Evolutionary conservation across 2,888 invertebrate species (phyloP), one percentile per base, ranked within the genome.

Genomic region (Protodeltote pygarga): DNA sequence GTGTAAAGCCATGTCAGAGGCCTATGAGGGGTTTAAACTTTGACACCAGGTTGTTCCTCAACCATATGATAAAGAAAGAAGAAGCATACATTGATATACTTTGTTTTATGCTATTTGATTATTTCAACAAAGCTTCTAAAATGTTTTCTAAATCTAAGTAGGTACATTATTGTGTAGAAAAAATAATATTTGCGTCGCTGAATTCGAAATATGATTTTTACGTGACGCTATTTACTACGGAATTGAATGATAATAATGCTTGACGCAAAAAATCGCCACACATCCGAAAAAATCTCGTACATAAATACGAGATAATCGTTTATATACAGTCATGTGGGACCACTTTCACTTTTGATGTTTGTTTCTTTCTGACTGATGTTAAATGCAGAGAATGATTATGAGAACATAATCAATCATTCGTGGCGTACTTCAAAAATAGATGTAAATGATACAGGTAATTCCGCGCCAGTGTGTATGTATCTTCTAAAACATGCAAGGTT

Each of bases 321-420:
- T 46, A 37, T 29, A 38, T 20, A 48, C 17, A 24, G 14, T 41
- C 52, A 48, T 25, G 52, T 24, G 15, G 15, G 48, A 52, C 57
- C 28, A 53, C 62, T 62, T 64, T 62, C 65, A 50, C 62, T 41
- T 29, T 49, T 38, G 34, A 45, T 37, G 49, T 39, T 20, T 40
- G 19, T 40, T 27, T 29, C 31, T 62, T 40, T 50, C 28, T 24
- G 31, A 39, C 38, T 49, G 15, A 17, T 31, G 48, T 32, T n/a
- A n/a, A n/a, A n/a, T n/a, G 44, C 27, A 27, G 31, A 44, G 38
- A 40, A 20, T n/a, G n/a, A n/a, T n/a, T n/a, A 50, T 28, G 35
- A 5, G 14, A 3, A 13, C 16, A 31, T 34, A 24, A 34, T 31
- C 10, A 37, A 57, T 62, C 46, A 55, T 45, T 50, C 23, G 38